These are phyloP conservation scores for Nomada fucata DNA, from an alignment of 2,888 invertebrate genomes.

Conservation along the genomic window DNA sequence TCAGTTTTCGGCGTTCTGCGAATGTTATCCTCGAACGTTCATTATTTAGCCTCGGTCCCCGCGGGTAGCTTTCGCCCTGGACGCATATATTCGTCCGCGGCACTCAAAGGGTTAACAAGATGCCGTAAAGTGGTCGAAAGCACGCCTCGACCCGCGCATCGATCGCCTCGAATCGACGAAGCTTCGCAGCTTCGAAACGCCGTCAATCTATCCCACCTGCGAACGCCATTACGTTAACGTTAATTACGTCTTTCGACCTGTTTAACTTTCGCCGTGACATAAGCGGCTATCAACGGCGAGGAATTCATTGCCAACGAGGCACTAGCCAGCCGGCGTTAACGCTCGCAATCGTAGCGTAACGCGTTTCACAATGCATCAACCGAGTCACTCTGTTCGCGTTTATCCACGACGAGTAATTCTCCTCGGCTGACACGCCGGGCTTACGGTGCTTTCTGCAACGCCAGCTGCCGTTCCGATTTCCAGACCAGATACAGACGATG, in stretches of 20 bases:
- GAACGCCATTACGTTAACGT: constrained; percentile 37
- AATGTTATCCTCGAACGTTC: too few species aligned
- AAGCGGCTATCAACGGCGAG: constrained; percentile 36
- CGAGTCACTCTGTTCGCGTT: constrained; percentile 41
- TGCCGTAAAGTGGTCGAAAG: not conserved
- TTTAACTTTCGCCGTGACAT: constrained; percentile 58
- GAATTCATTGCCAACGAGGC: constrained; percentile 56
- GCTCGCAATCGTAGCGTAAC: constrained; percentile 38
- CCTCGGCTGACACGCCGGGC: constrained; percentile 33
- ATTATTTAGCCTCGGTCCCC: too few species aligned
- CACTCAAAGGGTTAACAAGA: too few species aligned
- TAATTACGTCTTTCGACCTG: constrained; percentile 52
- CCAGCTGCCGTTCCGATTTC: constrained; percentile 46
- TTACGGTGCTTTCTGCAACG: constrained; percentile 27
- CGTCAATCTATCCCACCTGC: constrained; percentile 1
- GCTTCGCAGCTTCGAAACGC: constrained; percentile 2
- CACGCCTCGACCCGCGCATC: not conserved
- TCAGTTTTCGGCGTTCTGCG: too few species aligned
- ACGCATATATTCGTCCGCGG: too few species aligned
- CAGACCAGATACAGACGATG: constrained; percentile 10
- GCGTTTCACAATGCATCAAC: constrained; percentile 45
- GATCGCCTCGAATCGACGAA: not conserved
- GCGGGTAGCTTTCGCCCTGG: too few species aligned
- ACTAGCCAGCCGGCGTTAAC: constrained; percentile 29
- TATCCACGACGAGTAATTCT: constrained; percentile 47